Evolutionary conservation across 2,113 vertebrate species (phyloP).

Genomic region (Platichthys flesus): DNA sequence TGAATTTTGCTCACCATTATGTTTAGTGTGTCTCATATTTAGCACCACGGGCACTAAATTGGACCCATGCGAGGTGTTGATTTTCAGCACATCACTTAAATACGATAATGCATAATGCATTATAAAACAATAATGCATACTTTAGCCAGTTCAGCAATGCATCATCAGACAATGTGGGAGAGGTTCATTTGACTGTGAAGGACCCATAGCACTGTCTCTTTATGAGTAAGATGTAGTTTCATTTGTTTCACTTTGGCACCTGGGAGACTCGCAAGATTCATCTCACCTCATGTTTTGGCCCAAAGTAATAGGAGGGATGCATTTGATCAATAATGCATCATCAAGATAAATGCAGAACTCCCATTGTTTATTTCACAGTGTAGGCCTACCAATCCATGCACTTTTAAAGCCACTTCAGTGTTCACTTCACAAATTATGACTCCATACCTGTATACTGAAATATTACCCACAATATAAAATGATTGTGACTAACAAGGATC

Average conservation of each 20-base stretch:
- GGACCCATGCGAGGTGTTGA: conserved; percentile 32
- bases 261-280: conserved; percentile 26
- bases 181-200: conserved; percentile 35
- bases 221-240: conserved; percentile 55
- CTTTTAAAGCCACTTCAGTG: conserved; percentile 22
- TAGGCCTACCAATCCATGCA: conserved; percentile 9
- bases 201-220: conserved; percentile 38
- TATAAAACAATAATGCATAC: conserved; percentile 56
- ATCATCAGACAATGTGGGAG: conserved; percentile 31
- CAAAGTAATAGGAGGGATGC: conserved; percentile 41
- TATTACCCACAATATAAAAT: not conserved
- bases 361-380: conserved; percentile 35
- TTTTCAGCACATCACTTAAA: conserved; percentile 52
- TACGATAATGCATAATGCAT: no score
- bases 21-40: conserved; percentile 55
- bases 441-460: not conserved
- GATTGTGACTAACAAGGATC: no score
- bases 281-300: conserved; percentile 40
- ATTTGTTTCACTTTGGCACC: conserved; percentile 55
- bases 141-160: conserved; percentile 49
- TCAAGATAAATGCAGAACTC: conserved; percentile 37
- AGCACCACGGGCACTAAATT: conserved; percentile 51
- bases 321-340: conserved; percentile 57
- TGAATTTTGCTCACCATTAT: conserved; percentile 44
- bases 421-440: not conserved